These are phyloP conservation scores for Eriosoma lanigerum DNA, from an alignment of 1,140 invertebrate species.

Conservation along the genomic window DNA sequence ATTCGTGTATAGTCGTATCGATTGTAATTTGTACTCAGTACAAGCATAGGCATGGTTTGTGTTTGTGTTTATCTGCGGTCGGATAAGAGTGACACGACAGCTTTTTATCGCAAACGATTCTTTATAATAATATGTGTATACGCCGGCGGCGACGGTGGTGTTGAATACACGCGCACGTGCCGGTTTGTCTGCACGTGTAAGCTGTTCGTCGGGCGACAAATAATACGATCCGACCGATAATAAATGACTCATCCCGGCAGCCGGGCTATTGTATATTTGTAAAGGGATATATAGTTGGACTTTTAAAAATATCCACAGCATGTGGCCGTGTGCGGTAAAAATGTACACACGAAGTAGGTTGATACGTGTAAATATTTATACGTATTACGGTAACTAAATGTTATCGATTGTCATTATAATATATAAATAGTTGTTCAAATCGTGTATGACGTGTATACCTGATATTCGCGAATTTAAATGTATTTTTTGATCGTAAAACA, in stretches of 20 bases:
- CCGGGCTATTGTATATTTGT: not conserved
- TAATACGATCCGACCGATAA: conserved; percentile 23
- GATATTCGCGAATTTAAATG: too few species aligned
- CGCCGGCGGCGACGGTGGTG: not conserved
- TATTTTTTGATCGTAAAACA: too few species aligned
- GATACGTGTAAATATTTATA: not conserved
- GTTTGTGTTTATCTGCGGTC: conserved; percentile 29
- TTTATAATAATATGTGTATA: not conserved
- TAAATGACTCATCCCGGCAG: conserved; percentile 27
- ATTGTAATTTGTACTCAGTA: not conserved
- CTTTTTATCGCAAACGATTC: conserved; percentile 42
- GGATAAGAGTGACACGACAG: conserved; percentile 26
- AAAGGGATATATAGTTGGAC: not conserved
- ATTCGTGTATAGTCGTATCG: too few species aligned
- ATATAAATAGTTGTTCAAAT: too few species aligned
- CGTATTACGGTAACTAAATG: not conserved
- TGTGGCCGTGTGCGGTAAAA: not conserved
- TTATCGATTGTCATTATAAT: too few species aligned
- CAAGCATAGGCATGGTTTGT: too few species aligned
- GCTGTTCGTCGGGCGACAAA: conserved; percentile 47
- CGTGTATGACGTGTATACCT: too few species aligned
- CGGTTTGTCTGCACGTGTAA: conserved; percentile 47
- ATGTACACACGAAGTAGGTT: not conserved
- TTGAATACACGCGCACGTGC: conserved; percentile 36
- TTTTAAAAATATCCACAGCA: conserved; percentile 36